A percentile compares a stretch with the other conserved stretches of the same genome.
Evolutionary conservation across 2,888 invertebrate genomes (phyloP).

Genomic region (Drosophila ezoana): DNA sequence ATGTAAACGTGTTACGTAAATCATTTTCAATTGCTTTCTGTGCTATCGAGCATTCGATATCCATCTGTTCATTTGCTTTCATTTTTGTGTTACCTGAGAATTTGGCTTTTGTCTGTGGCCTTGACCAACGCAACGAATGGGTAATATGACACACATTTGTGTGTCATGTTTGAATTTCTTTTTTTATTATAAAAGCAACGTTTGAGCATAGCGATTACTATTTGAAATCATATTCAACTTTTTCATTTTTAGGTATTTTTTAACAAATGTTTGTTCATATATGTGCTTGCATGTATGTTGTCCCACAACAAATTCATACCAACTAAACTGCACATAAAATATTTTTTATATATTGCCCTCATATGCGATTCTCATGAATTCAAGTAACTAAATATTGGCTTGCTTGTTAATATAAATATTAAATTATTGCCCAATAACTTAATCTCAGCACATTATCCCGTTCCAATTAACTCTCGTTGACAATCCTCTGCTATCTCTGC

Average conservation of each 20-base stretch:
- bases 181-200: background rate
- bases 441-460: too few relatives aligned
- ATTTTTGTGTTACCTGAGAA: slow-evolving; percentile 16
- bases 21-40: slow-evolving; percentile 77
- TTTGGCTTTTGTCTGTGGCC: slow-evolving; percentile 5
- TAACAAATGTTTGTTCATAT: too few relatives aligned
- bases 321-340: too few relatives aligned
- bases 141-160: slow-evolving; percentile 34
- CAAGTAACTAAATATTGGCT: background rate
- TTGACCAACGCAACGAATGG: slow-evolving; percentile 23
- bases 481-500: too few relatives aligned
- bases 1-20: slow-evolving; percentile 55
- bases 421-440: too few relatives aligned
- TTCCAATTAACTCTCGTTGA: too few relatives aligned
- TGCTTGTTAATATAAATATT: too few relatives aligned
- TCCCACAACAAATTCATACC: too few relatives aligned
- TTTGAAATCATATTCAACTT: too few relatives aligned
- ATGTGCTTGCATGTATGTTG: too few relatives aligned
- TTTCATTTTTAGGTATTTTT: too few relatives aligned
- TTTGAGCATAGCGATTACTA: background rate
- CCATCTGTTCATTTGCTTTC: slow-evolving; percentile 33
- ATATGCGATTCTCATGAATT: too few relatives aligned
- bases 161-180: slow-evolving; percentile 7
- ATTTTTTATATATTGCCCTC: background rate
- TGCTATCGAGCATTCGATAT: slow-evolving; percentile 37